Percentiles rank a stretch among this genome's conserved stretches.
Conservation (phyloP, 1,140 invertebrate genomes). For the Sinella curviseta region DNA sequence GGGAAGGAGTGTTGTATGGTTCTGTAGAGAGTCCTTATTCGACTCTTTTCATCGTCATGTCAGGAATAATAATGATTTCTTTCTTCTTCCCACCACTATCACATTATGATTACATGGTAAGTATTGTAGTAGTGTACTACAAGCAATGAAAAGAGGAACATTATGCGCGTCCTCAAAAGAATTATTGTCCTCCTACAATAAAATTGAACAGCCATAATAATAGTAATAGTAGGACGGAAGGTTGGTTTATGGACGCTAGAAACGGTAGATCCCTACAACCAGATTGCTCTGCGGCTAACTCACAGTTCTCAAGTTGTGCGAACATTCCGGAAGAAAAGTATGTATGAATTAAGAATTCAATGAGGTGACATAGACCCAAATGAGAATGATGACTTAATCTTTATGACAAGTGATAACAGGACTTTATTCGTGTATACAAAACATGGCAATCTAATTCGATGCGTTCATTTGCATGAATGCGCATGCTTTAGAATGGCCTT, state of each 20-base stretch:
- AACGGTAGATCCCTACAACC: too few relatives aligned
- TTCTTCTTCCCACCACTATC: neutral
- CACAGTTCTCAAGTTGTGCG: too few relatives aligned
- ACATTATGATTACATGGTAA: neutral
- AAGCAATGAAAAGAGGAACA: too few relatives aligned
- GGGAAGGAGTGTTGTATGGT: too few relatives aligned
- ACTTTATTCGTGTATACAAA: neutral
- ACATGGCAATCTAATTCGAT: too few relatives aligned
- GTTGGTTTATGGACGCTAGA: too few relatives aligned
- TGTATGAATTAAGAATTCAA: constrained; percentile 7
- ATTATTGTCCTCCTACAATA: neutral
- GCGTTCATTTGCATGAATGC: too few relatives aligned
- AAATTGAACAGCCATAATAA: neutral
- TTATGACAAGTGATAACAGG: neutral
- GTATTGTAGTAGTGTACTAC: neutral
- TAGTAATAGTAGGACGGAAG: too few relatives aligned
- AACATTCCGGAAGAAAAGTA: neutral
- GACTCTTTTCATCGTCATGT: neutral
- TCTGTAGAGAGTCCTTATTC: neutral
- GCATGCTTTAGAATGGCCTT: too few relatives aligned
- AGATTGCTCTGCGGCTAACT: too few relatives aligned
- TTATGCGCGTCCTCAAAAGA: neutral
- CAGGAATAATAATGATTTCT: constrained; percentile 17
- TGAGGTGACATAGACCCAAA: neutral
- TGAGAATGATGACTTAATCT: constrained; percentile 18